Base-by-base conservation (phyloP, 64 coral and sea anemone species). In the Stichodactyla mertensii region DNA sequence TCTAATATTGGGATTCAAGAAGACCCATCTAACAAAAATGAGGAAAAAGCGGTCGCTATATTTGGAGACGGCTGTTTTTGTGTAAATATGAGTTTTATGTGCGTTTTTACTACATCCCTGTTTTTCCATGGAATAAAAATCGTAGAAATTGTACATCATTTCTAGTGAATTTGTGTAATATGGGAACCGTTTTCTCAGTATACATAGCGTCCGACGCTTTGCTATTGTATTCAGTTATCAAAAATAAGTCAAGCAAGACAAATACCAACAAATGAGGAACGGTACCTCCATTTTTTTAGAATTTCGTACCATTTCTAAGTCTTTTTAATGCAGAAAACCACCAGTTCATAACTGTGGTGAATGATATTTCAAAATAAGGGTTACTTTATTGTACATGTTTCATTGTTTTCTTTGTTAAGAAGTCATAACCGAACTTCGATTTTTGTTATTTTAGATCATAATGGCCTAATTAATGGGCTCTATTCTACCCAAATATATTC, bases 221-320 rank as follows among this genome's bases (percentile, higher is more conserved):
- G 27, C 77, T 79, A 45, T 51, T 22, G 12, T 52, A 52, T 52
- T 52, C 4, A 16, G 6, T 54, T 18, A 54, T 53, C 51, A 81
- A 81, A 53, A 52, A 55, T 52, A 81, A 51, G 53, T 81, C 45
- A 81, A 81, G 36, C 78, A 81, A 81, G n/a, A 20, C 78, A 20
- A 53, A 81, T 16, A 81, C 78, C 78, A 81, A 81, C 78, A 81
- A 81, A 81, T 22, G 16, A 74, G n/a, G 10, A 12, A 74, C 24
- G 8, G 62, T 66, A 22, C 19, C 24, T 58, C 69, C 24, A 1
- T 2, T 26, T 27, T 74, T 74, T 74, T 5, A 31, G 12, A 13
- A 74, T 74, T 10, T 74, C 0, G 24, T 74, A 10, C 24, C 27
- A 74, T 31, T 19, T 74, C 12, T 74, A 27, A n/a, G 23, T 74